Base-by-base conservation (phyloP, 2,113 vertebrate genomes). In the Melanerpes aurifrons region DNA sequence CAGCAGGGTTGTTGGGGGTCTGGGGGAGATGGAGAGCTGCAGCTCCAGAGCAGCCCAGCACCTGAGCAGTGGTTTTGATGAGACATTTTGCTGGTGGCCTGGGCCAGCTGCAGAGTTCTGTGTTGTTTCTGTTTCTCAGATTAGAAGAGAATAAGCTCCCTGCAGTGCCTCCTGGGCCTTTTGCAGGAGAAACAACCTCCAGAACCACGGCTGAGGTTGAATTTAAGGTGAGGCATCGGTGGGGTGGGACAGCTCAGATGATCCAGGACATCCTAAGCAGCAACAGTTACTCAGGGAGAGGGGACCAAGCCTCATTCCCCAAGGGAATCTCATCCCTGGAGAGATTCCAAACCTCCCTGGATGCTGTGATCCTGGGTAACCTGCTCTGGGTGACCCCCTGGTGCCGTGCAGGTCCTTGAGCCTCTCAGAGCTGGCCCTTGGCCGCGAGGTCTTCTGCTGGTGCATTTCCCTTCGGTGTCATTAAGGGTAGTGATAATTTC, bases 391-490 rank as follows among this genome's bases (percentile, higher is more conserved):
- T 53, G 50, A 24, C 50, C 13, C 50, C 24, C 22, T 53, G 50
- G 50, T 22, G 24, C 50, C 28, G 16, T 18, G 28, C 26, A 24
- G 31, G 19, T 25, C 78, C 61, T 19, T 0, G 0, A 43, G 14
- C 15, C 22, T 47, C 28, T 12, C 24, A 1, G 24, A 48, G 35
- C 24, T 24, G 28, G 4, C 22, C 57, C 81, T 81, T 1, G 0
- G 43, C 69, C 53, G 0, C 0, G 13, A 48, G 45, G 7, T 37
- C 16, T 66, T 40, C 48, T 59, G 31, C 35, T 54, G 62, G 6
- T 24, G 47, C 10, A 5, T 72, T 82, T 82, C 20, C 56, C 31
- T 40, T 57, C 0, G 0, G 21, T 0, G 2, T 54, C 29, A 31
- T 68, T 59, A 48, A 26, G 70, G 31, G 47, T 17, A 31, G 43